Percentiles rank a stretch among this genome's conserved stretches.
phyloP scores from a whole-genome alignment of 2,797 vertebrate species.

The Rhadinocentrus ornatus region DNA sequence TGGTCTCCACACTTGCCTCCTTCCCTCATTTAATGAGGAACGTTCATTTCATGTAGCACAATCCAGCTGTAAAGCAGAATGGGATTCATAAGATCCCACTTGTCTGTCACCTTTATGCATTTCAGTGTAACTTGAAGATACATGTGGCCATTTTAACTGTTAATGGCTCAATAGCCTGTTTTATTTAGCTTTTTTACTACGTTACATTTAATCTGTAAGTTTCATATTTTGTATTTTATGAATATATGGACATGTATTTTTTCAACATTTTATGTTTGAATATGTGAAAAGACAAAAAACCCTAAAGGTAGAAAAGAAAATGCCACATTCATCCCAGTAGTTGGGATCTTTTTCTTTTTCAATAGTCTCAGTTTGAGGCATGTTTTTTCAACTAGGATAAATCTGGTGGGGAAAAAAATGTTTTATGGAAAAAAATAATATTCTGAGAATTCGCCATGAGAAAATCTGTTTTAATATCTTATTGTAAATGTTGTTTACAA shows the following conservation, averaged over 20 bases:
- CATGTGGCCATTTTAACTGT: slow-evolving; percentile 63
- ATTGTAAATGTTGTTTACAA: slow-evolving; percentile 80
- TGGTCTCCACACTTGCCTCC: slow-evolving; percentile 47
- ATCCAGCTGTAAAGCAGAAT: slow-evolving; percentile 73
- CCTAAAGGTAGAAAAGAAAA: slow-evolving; percentile 59
- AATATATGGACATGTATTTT: slow-evolving; percentile 70
- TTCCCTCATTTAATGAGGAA: slow-evolving; percentile 69
- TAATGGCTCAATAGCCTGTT: slow-evolving; percentile 68
- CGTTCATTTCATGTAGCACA: slow-evolving; percentile 78
- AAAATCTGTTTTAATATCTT: slow-evolving; percentile 67
- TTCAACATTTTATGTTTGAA: slow-evolving; percentile 60
- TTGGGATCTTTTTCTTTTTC: slow-evolving; percentile 53
- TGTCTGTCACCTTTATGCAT: slow-evolving; percentile 51
- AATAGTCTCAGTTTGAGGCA: slow-evolving; percentile 72
- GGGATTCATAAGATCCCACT: slow-evolving; percentile 61
- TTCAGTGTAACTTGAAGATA: slow-evolving; percentile 72
- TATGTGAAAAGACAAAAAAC: slow-evolving; percentile 49
- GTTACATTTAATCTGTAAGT: slow-evolving; percentile 71
- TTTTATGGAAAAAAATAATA: slow-evolving; percentile 50
- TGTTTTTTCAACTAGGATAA: slow-evolving; percentile 64
- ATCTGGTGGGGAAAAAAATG: slow-evolving; percentile 55
- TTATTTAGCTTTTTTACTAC: slow-evolving; percentile 49
- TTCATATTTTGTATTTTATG: slow-evolving; percentile 73
- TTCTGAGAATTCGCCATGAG: slow-evolving; percentile 67
- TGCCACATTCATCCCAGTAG: slow-evolving; percentile 68